A percentile compares a stretch with the other conserved stretches of the same genome.
These are phyloP conservation scores for Andrena fulva DNA, from an alignment of 2,888 invertebrate genomes.

Conservation along the genomic window DNA sequence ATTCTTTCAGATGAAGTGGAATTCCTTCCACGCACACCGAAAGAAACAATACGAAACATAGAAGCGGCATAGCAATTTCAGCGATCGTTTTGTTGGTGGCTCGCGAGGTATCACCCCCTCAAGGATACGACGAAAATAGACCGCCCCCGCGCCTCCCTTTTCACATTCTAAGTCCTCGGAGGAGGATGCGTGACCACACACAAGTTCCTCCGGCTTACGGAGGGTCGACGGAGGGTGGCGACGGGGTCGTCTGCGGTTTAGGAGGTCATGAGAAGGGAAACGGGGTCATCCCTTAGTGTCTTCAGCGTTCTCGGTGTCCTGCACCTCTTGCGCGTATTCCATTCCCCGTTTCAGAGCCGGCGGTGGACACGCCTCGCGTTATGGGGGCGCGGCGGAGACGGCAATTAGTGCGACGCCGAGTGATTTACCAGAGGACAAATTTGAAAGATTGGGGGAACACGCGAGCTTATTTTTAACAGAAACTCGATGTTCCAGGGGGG, in stretches of 20 bases:
- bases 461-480: constrained; percentile 1
- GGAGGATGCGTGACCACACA: constrained; percentile 69
- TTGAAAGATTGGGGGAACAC: constrained; percentile 21
- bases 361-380: constrained; percentile 19
- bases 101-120: background rate
- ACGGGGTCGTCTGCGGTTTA: constrained; percentile 62
- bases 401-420: constrained; percentile 56
- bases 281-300: constrained; percentile 78
- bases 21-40: background rate
- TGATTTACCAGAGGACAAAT: constrained; percentile 61
- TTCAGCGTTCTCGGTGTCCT: constrained; percentile 30
- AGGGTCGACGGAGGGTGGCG: constrained; percentile 56
- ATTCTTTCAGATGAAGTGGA: background rate
- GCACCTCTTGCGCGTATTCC: constrained; percentile 3
- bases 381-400: constrained; percentile 17
- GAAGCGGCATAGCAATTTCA: background rate
- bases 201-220: constrained; percentile 63
- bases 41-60: background rate
- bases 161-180: constrained; percentile 47
- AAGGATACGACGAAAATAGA: constrained; percentile 10
- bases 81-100: background rate
- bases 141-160: constrained; percentile 29
- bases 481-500: background rate
- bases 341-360: background rate
- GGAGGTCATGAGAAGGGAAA: constrained; percentile 82